These are phyloP conservation scores for Condylura cristata DNA, from an alignment of 2,113 vertebrate species.

Conservation along the genomic window DNA sequence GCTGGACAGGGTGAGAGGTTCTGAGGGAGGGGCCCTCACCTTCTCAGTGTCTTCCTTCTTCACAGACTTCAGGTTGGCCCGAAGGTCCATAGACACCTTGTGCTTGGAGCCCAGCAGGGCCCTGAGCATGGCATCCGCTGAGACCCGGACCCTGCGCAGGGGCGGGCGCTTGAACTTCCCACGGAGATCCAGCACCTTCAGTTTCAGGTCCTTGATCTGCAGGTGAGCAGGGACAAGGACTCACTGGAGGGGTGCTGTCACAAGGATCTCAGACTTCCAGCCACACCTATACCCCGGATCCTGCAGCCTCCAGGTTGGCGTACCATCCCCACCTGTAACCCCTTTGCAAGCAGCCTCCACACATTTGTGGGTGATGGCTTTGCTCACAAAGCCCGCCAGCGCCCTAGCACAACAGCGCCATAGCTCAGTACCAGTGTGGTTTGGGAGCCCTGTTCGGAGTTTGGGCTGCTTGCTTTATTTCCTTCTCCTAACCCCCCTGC, in stretches of 20 bases:
- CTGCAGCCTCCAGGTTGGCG: background rate
- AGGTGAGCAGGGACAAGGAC: background rate
- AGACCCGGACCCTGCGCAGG: conserved; percentile 92
- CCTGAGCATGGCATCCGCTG: conserved; percentile 95
- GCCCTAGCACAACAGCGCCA: accelerated
- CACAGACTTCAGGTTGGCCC: conserved; percentile 97
- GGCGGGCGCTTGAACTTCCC: conserved; percentile 96
- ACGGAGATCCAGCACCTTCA: conserved; percentile 95
- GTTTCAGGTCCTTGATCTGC: conserved; percentile 94
- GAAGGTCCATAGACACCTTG: conserved; percentile 97
- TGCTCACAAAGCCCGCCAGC: background rate
- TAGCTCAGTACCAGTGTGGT: background rate
- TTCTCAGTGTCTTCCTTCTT: conserved; percentile 98
- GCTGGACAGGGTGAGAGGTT: no score
- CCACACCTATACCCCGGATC: background rate
- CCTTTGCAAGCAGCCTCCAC: background rate
- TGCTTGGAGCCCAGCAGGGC: conserved; percentile 97
- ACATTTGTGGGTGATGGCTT: accelerated
- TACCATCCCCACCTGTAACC: background rate
- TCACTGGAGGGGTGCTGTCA: background rate
- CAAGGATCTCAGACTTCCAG: background rate
- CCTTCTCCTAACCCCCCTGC: background rate
- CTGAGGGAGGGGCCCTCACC: conserved; percentile 81
- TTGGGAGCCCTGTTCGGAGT: background rate
- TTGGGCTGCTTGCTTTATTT: background rate